phyloP scores from a whole-genome alignment of 2,113 vertebrate species.

The Pyxicephalus adspersus region DNA sequence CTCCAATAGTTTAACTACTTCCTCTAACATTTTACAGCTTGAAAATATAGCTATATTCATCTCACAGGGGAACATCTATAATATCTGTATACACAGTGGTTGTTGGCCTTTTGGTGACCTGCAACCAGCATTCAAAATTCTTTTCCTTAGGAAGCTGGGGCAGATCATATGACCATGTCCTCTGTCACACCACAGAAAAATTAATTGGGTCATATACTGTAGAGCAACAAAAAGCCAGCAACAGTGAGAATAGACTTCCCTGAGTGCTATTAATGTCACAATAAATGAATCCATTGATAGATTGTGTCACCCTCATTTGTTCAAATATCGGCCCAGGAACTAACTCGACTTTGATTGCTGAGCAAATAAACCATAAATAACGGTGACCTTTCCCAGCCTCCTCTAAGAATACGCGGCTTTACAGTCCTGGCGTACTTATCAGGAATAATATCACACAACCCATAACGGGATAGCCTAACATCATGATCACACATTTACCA shows the following conservation, averaged over 20 bases:
- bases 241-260: neutral
- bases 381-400: neutral
- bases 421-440: neutral
- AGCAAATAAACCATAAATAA: constrained; percentile 51
- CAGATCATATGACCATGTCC: too few relatives aligned
- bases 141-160: too few relatives aligned
- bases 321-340: constrained; percentile 28
- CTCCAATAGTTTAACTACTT: too few relatives aligned
- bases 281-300: constrained; percentile 33
- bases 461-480: constrained; percentile 40
- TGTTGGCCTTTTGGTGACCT: too few relatives aligned
- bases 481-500: constrained; percentile 35
- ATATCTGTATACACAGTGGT: too few relatives aligned
- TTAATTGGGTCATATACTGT: too few relatives aligned
- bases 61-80: too few relatives aligned
- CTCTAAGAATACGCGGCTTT: constrained; percentile 22
- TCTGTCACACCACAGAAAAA: too few relatives aligned
- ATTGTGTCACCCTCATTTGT: constrained; percentile 46
- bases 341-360: constrained; percentile 22
- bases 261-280: constrained; percentile 42
- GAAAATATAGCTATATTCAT: too few relatives aligned
- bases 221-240: constrained; percentile 14
- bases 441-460: constrained; percentile 35
- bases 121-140: too few relatives aligned
- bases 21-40: too few relatives aligned